Evolutionary conservation across 1,140 invertebrate species (phyloP).

Genomic region (Brachionus calyciflorus): DNA sequence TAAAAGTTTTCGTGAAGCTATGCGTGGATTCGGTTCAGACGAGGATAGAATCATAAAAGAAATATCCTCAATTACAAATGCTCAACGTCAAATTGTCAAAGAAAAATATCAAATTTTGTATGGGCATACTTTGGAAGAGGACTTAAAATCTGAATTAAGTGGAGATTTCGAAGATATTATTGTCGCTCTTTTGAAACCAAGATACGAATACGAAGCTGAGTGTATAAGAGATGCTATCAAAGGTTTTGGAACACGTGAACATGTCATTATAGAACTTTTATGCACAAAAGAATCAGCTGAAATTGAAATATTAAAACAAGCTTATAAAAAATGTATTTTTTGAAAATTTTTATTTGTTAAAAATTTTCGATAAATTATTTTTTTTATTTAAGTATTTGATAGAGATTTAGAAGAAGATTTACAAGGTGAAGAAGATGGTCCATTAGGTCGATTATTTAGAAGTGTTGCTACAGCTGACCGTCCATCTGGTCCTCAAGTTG

Average conservation of each 20-base stretch:
- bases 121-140: slow-evolving; percentile 71
- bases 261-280: not conserved
- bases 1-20: slow-evolving; percentile 51
- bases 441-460: not conserved
- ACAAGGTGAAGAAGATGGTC: not conserved
- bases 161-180: slow-evolving; percentile 83
- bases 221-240: slow-evolving; percentile 57
- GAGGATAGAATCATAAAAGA: slow-evolving; percentile 57
- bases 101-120: slow-evolving; percentile 52
- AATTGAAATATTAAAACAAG: slow-evolving; percentile 30
- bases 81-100: slow-evolving; percentile 57
- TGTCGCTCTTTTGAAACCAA: slow-evolving; percentile 72
- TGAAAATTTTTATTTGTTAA: not conserved
- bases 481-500: not conserved
- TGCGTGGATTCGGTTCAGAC: slow-evolving; percentile 56
- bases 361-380: not conserved
- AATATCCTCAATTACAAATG: slow-evolving; percentile 54
- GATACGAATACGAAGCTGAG: slow-evolving; percentile 56
- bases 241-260: slow-evolving; percentile 52
- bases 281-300: slow-evolving; percentile 9
- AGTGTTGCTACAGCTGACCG: not conserved
- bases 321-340: not conserved
- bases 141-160: slow-evolving; percentile 78
- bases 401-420: slow-evolving; percentile 22
- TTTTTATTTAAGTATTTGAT: slow-evolving; percentile 13